Evolutionary conservation across 2,888 invertebrate genomes (phyloP).

Genomic region (Tetheella fluctuosa): DNA sequence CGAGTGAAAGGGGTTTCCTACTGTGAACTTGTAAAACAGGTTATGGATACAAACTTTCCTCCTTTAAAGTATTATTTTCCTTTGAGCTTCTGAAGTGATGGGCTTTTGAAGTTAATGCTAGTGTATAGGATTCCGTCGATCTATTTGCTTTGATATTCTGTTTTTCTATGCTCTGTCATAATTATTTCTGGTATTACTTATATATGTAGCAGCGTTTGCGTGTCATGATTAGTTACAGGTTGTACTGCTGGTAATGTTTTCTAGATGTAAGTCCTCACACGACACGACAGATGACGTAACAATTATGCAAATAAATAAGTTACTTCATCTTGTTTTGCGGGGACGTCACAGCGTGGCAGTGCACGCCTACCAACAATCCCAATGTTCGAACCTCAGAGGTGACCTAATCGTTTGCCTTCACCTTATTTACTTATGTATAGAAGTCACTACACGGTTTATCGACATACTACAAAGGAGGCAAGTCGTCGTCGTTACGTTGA

Average conservation of each 20-base stretch:
- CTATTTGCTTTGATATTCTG: not conserved
- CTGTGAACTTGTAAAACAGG: constrained; percentile 60
- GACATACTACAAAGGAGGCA: constrained; percentile 18
- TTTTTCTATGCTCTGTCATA: no score
- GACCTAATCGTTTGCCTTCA: constrained; percentile 61
- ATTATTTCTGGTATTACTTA: no score
- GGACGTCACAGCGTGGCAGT: constrained; percentile 38
- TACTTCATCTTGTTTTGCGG: constrained; percentile 19
- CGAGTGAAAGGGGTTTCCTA: constrained; percentile 77
- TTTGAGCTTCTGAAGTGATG: constrained; percentile 15
- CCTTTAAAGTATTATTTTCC: constrained; percentile 44
- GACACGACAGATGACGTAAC: constrained; percentile 10
- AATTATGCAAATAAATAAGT: constrained; percentile 8
- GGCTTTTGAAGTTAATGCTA: constrained; percentile 4
- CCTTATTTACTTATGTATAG: constrained; percentile 52
- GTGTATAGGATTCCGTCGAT: not conserved
- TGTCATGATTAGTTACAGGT: not conserved
- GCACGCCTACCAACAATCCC: constrained; percentile 27
- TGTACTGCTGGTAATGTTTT: not conserved
- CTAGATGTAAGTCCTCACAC: not conserved
- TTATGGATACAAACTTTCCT: constrained; percentile 55
- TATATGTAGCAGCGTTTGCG: not conserved
- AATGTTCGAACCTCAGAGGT: constrained; percentile 41
- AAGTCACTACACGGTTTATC: constrained; percentile 35
- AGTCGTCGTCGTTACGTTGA: not conserved